phyloP scores from a whole-genome alignment of 2,113 vertebrate species.

The Chaetorhynchus papuensis region DNA sequence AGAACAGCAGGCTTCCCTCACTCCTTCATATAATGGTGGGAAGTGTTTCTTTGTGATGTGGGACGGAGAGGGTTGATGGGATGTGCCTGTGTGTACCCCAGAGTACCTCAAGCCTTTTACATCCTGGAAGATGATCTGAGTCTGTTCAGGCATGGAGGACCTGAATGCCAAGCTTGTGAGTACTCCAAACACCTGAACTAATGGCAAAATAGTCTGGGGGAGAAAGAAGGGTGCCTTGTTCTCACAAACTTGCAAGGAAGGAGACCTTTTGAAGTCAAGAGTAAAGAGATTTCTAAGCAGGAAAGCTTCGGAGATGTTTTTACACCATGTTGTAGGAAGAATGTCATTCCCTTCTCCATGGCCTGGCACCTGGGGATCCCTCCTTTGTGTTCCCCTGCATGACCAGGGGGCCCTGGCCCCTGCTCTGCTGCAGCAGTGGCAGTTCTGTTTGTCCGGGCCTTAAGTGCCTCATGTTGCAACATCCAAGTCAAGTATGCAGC shows the following conservation, averaged over 20 bases:
- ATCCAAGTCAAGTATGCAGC: background rate
- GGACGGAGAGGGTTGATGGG: background rate
- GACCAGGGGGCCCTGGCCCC: too few relatives aligned
- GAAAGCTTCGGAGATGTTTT: background rate
- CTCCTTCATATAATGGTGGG: background rate
- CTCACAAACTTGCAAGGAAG: background rate
- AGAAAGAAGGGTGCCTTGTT: background rate
- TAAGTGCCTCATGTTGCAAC: accelerated
- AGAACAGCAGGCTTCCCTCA: background rate
- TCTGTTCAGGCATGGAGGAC: background rate
- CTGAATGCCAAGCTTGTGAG: background rate
- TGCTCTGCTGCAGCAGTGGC: accelerated
- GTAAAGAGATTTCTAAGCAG: background rate
- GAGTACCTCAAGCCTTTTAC: background rate
- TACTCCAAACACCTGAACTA: background rate
- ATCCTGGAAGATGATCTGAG: background rate
- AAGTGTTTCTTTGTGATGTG: background rate
- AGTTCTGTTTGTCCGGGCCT: background rate
- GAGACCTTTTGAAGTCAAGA: background rate
- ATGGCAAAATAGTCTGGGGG: background rate
- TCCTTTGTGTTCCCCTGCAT: background rate
- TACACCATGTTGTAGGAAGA: background rate
- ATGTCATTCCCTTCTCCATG: background rate
- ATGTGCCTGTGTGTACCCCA: background rate
- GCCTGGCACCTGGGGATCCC: background rate